Percentiles rank a stretch among this genome's conserved stretches.
These are phyloP conservation scores for Alces alces DNA, from an alignment of 2,113 vertebrate genomes.

Conservation along the genomic window DNA sequence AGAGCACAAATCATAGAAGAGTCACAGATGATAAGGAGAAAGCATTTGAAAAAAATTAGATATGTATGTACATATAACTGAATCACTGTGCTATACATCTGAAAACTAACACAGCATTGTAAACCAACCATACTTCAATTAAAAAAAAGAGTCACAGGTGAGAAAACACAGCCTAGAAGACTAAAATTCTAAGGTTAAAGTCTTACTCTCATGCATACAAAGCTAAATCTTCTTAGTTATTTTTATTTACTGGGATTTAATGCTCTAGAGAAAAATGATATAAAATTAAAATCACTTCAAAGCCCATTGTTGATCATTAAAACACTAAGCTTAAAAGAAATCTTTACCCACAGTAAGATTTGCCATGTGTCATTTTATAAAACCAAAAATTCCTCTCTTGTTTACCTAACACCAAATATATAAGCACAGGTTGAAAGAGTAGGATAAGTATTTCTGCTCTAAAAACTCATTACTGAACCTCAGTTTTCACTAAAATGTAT, in stretches of 20 bases:
- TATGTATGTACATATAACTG: background rate
- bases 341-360: background rate
- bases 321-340: background rate
- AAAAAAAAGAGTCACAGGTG: background rate
- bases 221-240: constrained; percentile 19
- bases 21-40: background rate
- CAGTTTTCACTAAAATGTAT: constrained; percentile 10
- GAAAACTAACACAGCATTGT: background rate
- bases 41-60: background rate
- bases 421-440: background rate
- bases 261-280: background rate
- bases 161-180: background rate
- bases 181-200: background rate
- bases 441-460: background rate
- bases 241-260: background rate
- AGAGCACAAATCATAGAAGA: background rate
- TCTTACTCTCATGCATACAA: background rate
- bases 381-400: background rate
- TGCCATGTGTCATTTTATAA: background rate
- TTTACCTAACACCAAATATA: background rate
- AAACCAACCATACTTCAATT: background rate
- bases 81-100: background rate
- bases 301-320: background rate
- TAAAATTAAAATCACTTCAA: constrained; percentile 30
- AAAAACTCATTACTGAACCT: background rate